Evolutionary conservation across 2,113 vertebrate species (phyloP).

Genomic region (Festucalex cinctus): DNA sequence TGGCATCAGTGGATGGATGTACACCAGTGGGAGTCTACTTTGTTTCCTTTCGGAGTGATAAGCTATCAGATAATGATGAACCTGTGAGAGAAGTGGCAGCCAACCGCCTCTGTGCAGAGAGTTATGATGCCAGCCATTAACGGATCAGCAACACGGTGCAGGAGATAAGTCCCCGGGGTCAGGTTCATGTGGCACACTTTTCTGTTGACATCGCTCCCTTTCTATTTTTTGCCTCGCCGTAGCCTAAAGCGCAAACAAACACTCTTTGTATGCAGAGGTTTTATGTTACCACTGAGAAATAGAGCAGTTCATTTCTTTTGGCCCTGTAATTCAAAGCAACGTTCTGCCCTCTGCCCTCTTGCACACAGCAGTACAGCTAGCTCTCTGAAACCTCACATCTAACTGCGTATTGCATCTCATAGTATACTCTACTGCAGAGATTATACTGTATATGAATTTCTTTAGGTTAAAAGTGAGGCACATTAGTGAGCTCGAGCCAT

Average conservation of each 20-base stretch:
- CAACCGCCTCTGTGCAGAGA: slow-evolving; percentile 51
- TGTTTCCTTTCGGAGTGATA: slow-evolving; percentile 62
- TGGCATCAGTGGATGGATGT: slow-evolving; percentile 53
- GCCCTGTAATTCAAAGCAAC: background rate
- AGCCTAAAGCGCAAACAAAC: slow-evolving; percentile 11
- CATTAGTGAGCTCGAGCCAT: background rate
- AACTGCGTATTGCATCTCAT: slow-evolving; percentile 1
- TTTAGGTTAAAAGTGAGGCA: background rate
- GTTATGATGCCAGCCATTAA: slow-evolving; percentile 62
- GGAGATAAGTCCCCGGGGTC: slow-evolving; percentile 56
- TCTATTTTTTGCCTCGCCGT: slow-evolving; percentile 18
- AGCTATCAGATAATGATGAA: slow-evolving; percentile 74
- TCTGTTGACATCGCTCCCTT: background rate
- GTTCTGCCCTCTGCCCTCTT: slow-evolving; percentile 9
- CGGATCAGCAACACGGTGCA: slow-evolving; percentile 46
- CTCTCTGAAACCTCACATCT: slow-evolving; percentile 2
- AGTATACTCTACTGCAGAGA: background rate
- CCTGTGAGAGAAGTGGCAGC: slow-evolving; percentile 61
- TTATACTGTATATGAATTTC: background rate
- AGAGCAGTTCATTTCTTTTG: slow-evolving; percentile 6
- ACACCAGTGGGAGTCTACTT: slow-evolving; percentile 47
- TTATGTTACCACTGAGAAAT: background rate
- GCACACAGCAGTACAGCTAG: slow-evolving; percentile 3
- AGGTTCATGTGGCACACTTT: slow-evolving; percentile 38
- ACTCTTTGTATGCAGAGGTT: slow-evolving; percentile 4